Base-by-base conservation (phyloP, 2,797 vertebrate species). In the Pseudopleuronectes americanus region DNA sequence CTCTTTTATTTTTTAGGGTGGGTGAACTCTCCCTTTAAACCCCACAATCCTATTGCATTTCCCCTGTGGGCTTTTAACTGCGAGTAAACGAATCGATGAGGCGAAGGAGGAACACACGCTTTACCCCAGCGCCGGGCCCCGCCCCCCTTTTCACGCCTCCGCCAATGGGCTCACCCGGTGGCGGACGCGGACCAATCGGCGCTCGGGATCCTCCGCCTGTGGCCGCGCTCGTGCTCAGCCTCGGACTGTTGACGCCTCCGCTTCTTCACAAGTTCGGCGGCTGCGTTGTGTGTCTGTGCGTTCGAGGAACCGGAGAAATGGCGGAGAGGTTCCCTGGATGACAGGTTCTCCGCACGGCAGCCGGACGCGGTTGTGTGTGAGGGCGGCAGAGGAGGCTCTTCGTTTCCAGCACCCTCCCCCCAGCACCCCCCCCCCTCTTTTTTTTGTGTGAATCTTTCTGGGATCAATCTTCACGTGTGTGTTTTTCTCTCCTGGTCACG, bases 101-200 rank as follows among this genome's bases (percentile, higher is more conserved):
- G 49, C 83, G 17, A 51, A 19, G 26, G 9, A 6, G 6, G 17
- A 45, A 19, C 43, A 19, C 43, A 45, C 43, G 17, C 43, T 4
- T 12, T 13, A 4, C 9, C 4, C 49, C 1, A 60, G 62, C 24
- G 22, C 72, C 21, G 78, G 76, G 87, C 79, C 79, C 63, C 47
- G 41, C 47, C 84, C 31, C 31, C 31, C 9, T 84, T 90, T 90
- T 87, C 87, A 86, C 31, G 2, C 0, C 2, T 71, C 74, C 6
- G 64, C 92, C 91, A 92, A 93, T 92, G 51, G 66, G 68, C 83
- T 23, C 8, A n/a, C 33, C 10, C 53, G 63, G 56, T 75, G 76
- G 60, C 83, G 81, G 83, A 82, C 53, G 69, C 1, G 60, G 53
- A 55, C 91, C 91, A 92, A 93, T 93, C 87, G 74, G 72, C 45